Evolutionary conservation across 1,140 invertebrate genomes (phyloP).

Genomic region (Brachionus paranguensis): DNA sequence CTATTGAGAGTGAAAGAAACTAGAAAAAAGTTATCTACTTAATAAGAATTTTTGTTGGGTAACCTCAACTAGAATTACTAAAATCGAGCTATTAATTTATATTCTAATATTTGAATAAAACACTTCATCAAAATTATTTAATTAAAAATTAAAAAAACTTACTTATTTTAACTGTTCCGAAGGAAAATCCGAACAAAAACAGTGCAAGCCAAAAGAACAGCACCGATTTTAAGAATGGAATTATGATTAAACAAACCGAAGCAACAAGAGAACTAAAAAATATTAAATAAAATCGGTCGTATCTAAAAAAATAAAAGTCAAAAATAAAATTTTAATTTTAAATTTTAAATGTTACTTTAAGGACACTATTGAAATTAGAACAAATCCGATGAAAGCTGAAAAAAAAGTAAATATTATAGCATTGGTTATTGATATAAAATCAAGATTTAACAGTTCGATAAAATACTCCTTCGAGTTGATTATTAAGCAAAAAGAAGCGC

Average conservation of each 20-base stretch:
- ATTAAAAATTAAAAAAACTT: not conserved
- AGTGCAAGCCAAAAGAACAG: not conserved
- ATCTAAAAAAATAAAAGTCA: not conserved
- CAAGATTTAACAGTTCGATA: conserved; percentile 7
- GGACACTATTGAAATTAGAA: not conserved
- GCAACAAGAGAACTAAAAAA: not conserved
- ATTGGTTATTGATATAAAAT: conserved; percentile 27
- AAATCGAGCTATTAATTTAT: too few relatives aligned
- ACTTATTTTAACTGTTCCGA: conserved; percentile 21
- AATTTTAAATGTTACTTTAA: not conserved
- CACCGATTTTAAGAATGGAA: conserved; percentile 15
- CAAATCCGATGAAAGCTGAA: not conserved
- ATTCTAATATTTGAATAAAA: too few relatives aligned
- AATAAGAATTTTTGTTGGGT: too few relatives aligned
- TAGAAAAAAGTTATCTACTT: too few relatives aligned
- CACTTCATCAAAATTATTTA: too few relatives aligned
- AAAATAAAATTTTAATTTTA: not conserved
- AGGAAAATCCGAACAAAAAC: conserved; percentile 21
- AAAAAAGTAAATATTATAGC: not conserved
- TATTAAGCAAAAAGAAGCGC: conserved; percentile 14
- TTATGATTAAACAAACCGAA: not conserved
- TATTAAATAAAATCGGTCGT: conserved; percentile 19
- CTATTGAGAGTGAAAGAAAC: too few relatives aligned
- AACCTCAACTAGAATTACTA: too few relatives aligned
- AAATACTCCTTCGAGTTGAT: conserved; percentile 28